Base-by-base conservation (phyloP, 2,113 vertebrate genomes). In the Rhodinocichla rosea region DNA sequence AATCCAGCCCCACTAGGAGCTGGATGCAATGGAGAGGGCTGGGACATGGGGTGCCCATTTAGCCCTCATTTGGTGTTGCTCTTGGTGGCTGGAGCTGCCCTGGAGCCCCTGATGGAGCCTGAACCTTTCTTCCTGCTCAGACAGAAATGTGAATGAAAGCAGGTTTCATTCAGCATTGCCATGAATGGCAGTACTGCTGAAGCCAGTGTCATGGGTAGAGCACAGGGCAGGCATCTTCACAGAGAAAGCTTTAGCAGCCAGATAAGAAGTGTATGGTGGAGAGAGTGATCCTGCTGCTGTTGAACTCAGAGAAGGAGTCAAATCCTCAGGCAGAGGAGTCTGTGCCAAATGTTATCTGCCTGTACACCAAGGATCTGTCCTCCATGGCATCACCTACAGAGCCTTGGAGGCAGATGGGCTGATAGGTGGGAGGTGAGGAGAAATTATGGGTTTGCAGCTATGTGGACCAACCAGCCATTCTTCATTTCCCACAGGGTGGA, bases 391-490 rank as follows among this genome's bases (percentile, higher is more conserved):
- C 40, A 21, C 52, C 55, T 50, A 30, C 8, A 65, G 27, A 63
- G 47, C 44, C 85, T 63, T 42, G n/a, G 37, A 70, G 87, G 69
- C 60, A 91, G 79, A 70, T 42, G 50, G 62, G 26, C 45, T 0
- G 4, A 59, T 70, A 59, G 24, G n/a, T 71, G 59, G 55, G 44
- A 90, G 55, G 37, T 87, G 75, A 92, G 32, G 47, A 53, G 44
- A 75, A 91, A 78, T 83, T 78, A 83, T 93, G 60, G 52, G 19
- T 86, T 91, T 94, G 82, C 55, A 96, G 60, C 85, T 81, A 67
- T 83, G 73, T 75, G 65, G 59, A 67, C n/a, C 92, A 88, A 82
- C 76, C 69, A 91, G 84, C 55, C 47, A 14, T 90, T 92, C 85
- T 86, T 96, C 71, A 82, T 95, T 96, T 92, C 64, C 30, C 56